Conservation (phyloP, 2,113 vertebrate genomes). For the Odocoileus hemionus region DNA sequence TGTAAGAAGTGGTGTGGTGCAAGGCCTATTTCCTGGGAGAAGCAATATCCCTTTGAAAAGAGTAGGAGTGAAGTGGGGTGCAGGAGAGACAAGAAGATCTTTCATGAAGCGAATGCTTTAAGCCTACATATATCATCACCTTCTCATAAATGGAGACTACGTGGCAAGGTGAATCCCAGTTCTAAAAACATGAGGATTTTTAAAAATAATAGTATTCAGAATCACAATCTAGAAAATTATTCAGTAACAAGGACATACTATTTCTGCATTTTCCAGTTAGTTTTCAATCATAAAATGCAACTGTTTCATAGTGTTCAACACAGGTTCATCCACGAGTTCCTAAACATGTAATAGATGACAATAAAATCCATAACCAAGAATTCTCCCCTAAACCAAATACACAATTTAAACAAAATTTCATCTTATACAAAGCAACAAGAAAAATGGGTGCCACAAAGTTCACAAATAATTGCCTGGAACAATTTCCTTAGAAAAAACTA, state of each 20-base stretch:
- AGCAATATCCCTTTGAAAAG: not conserved
- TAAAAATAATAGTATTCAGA: not conserved
- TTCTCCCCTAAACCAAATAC: not conserved
- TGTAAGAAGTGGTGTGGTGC: not conserved
- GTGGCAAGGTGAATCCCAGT: not conserved
- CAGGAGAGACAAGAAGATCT: not conserved
- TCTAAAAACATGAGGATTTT: not conserved
- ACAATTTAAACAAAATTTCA: not conserved
- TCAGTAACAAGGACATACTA: not conserved
- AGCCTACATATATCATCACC: not conserved
- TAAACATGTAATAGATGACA: not conserved
- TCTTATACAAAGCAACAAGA: not conserved
- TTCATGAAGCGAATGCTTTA: not conserved
- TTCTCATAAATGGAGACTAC: not conserved
- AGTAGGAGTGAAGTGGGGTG: not conserved
- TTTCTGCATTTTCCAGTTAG: not conserved
- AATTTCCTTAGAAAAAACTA: not conserved
- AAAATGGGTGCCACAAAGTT: not conserved
- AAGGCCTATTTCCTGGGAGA: not conserved
- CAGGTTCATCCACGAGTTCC: not conserved
- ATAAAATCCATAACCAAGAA: not conserved
- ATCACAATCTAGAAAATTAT: conserved; percentile 12
- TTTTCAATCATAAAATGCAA: not conserved
- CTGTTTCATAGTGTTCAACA: not conserved
- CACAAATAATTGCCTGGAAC: not conserved